Percentiles rank a stretch among this genome's conserved stretches.
These are phyloP conservation scores for Phorcus lineatus DNA, from an alignment of 2,888 invertebrate species.

Conservation along the genomic window DNA sequence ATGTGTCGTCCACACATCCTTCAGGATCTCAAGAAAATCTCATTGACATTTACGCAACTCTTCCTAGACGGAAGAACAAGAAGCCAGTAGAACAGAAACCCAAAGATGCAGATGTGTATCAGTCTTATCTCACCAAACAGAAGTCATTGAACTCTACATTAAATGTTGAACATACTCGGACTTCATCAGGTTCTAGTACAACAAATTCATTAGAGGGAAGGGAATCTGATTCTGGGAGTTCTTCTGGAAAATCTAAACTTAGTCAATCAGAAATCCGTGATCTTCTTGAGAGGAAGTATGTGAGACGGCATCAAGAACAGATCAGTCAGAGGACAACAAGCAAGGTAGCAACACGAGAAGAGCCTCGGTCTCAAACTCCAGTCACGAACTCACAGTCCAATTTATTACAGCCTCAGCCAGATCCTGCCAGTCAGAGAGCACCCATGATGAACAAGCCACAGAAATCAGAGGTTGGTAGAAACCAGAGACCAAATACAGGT, in stretches of 20 bases:
- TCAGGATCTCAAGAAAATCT: constrained; percentile 31
- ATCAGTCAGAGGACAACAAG: constrained; percentile 9
- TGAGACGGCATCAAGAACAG: constrained; percentile 40
- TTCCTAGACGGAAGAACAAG: constrained; percentile 55
- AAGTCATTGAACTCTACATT: constrained; percentile 38
- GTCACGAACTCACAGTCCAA: constrained; percentile 11
- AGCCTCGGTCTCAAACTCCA: background rate
- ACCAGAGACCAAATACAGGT: background rate
- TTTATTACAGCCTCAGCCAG: background rate
- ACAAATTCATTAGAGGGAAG: constrained; percentile 27
- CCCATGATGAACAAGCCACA: constrained; percentile 6
- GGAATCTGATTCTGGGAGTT: constrained; percentile 13
- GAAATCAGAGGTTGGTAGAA: constrained; percentile 31
- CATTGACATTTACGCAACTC: constrained; percentile 61
- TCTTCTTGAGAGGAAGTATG: constrained; percentile 48
- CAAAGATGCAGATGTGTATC: constrained; percentile 58
- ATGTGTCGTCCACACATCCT: constrained; percentile 13
- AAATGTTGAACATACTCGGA: constrained; percentile 25
- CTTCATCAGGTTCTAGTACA: constrained; percentile 35
- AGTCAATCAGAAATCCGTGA: constrained; percentile 53
- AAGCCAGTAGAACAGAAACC: constrained; percentile 46
- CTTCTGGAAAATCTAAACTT: constrained; percentile 30
- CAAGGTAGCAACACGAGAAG: background rate
- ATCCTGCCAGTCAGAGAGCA: background rate
- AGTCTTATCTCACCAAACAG: constrained; percentile 61